Evolutionary conservation across 2,888 invertebrate genomes (phyloP), one percentile per base, ranked within the genome.

Genomic region (Cephus pygmeus): DNA sequence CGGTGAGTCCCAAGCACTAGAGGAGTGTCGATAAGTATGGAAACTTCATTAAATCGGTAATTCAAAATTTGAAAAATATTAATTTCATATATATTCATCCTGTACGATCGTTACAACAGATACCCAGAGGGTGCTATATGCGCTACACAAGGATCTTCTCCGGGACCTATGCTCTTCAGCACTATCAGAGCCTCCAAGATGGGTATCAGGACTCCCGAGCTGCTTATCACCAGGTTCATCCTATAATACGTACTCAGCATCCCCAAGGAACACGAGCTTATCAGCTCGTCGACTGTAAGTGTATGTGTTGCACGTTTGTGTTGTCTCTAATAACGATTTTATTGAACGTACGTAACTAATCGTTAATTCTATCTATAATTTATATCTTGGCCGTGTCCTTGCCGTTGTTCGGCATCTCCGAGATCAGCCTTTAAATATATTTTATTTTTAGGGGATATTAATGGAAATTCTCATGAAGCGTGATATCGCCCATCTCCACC

Each of bases 61-160:
- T 1, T 40, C 0, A 36, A 73, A 11, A 34, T 30, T 35, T 33
- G n/a, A n/a, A 56, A 40, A 75, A 56, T 56, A 23, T 56, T 23
- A 9, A 56, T 56, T 56, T 23, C 0, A 23, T 12, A 56, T 6
- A 56, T 56, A 56, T 40, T 40, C 2, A 23, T 40, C 15, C 6
- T 56, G 56, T 23, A 2, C 9, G 9, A 56, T 9, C 23, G 9
- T 56, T 23, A 56, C 1, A 3, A 71, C 87, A 88, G 85, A 89
- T 90, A 83, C 90, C 90, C 69, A 87, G 85, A 81, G 90, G 90
- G 76, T 90, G 90, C 76, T 90, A 89, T 81, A 87, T 89, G 82
- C 85, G 88, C 78, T 90, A 90, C 81, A 89, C 88, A 76, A 89
- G 89, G 76, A 86, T 89, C 83, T 90, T 90, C 85, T 90, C 90